Evolutionary conservation across 2,113 vertebrate genomes (phyloP), one percentile per base, ranked within the genome.

Genomic region (Etia nguti): DNA sequence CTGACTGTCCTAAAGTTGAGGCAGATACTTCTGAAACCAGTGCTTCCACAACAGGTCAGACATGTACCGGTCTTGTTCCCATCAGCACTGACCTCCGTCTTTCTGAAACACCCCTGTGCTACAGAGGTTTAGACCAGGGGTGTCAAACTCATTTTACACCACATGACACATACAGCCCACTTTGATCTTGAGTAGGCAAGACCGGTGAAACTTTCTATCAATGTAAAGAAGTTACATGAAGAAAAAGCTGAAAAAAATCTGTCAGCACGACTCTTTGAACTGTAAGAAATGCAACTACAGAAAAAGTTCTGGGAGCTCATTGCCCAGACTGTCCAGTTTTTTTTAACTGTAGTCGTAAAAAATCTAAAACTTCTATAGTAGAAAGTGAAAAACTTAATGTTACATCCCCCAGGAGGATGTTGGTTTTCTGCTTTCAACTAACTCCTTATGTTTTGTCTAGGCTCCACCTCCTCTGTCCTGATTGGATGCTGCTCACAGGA

Each of bases 171-270:
- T 26, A 26, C 55, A 57, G 55, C 55, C 6, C 22, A 56, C 22
- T 56, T 56, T 26, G 22, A 29, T 57, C 24, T 59, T 59, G 16
- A 59, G 56, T 3, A 16, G 4, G 56, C 56, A 16, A 29, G 8
- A 29, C 13, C 0, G 26, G 0, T 29, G 5, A 2, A 59, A 29
- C 5, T 29, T 59, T 29, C 56, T 59, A 2, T 29, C 56, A 9
- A 24, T 59, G 13, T 59, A 59, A 59, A 59, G 29, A 59, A 59
- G 56, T 29, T 16, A 29, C 56, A 29, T 29, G 2, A 59, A 59
- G 24, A 59, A 38, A 38, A 38, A 38, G 10, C 38, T 9, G 36
- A 10, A 10, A 38, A 38, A 38, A 38, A 10, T 2, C 1, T 38
- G 36, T 38, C 36, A 10, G 36, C 36, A 38, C 4, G 4, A 38